Conservation (phyloP, 2,113 vertebrate species). For the Saccopteryx bilineata region DNA sequence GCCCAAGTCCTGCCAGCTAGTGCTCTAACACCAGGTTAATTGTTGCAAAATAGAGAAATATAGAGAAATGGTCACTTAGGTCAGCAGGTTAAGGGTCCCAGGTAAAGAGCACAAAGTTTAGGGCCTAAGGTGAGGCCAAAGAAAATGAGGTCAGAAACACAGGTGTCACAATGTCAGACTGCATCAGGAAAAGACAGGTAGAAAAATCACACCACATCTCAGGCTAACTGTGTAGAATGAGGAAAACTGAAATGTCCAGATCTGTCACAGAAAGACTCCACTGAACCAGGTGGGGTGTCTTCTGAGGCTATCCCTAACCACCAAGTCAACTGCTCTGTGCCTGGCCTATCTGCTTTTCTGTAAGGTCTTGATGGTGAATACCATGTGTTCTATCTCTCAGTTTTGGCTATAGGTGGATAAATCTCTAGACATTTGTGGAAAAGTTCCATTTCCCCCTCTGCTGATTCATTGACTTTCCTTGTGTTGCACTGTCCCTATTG, state of each 20-base stretch:
- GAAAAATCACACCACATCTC: neutral
- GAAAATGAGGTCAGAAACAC: conserved; percentile 69
- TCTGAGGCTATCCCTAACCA: neutral
- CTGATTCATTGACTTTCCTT: neutral
- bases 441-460: neutral
- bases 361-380: neutral
- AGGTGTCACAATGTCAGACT: conserved; percentile 48
- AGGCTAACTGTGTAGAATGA: neutral
- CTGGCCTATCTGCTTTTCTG: neutral
- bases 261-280: neutral
- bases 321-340: neutral
- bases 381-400: neutral
- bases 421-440: neutral
- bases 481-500: neutral
- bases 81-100: conserved; percentile 66
- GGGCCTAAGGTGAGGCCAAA: conserved; percentile 36
- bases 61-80: conserved; percentile 51
- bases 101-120: conserved; percentile 69
- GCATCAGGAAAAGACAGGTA: neutral
- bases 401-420: neutral
- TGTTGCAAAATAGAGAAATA: conserved; percentile 52
- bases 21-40: conserved; percentile 56
- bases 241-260: neutral
- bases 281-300: neutral
- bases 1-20: neutral